A percentile compares a stretch with the other conserved stretches of the same genome.
Conservation (phyloP, 1,140 invertebrate species). For the Planococcus citri region DNA sequence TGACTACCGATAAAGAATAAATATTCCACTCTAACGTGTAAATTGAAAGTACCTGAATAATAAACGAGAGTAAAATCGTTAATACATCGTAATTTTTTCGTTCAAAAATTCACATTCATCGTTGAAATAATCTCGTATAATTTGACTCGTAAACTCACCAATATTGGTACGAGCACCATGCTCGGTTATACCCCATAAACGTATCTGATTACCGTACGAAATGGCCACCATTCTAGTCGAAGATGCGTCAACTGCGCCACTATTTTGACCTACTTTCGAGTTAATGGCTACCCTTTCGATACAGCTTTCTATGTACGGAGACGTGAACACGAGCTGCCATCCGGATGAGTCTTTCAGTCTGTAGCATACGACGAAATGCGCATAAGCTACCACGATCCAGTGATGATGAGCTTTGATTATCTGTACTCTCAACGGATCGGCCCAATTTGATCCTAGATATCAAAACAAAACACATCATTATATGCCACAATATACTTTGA, state of each 20-base stretch:
- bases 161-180: constrained; percentile 62
- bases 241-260: constrained; percentile 36
- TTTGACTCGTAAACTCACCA: constrained; percentile 38
- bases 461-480: constrained; percentile 13
- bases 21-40: constrained; percentile 85
- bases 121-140: no score
- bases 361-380: constrained; percentile 90
- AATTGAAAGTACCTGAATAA: constrained; percentile 69
- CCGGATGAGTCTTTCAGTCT: constrained; percentile 89
- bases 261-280: constrained; percentile 65
- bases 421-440: constrained; percentile 74
- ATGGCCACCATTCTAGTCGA: constrained; percentile 76
- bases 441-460: constrained; percentile 49
- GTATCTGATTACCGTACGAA: constrained; percentile 68
- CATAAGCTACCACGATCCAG: constrained; percentile 92
- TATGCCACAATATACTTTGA: not conserved
- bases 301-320: constrained; percentile 73
- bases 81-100: not conserved
- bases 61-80: constrained; percentile 23
- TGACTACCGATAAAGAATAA: constrained; percentile 96
- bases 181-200: constrained; percentile 80
- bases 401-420: constrained; percentile 96
- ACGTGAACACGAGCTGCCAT: constrained; percentile 90
- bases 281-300: constrained; percentile 91
- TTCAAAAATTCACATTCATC: not conserved